These are phyloP conservation scores for Tryphoninae sp. DNA, from an alignment of 2,888 invertebrate species.

Conservation along the genomic window DNA sequence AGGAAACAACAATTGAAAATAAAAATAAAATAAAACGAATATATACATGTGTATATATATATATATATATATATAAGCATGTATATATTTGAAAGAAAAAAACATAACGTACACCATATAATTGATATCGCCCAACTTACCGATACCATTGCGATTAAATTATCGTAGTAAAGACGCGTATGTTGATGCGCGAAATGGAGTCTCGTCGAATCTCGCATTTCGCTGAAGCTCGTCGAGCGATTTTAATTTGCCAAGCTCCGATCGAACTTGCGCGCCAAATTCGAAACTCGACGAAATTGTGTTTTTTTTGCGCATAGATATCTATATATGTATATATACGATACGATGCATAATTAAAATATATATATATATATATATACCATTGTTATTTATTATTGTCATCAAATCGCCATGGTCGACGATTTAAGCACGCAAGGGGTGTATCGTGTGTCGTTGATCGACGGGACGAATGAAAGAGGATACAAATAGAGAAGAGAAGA, in stretches of 20 bases:
- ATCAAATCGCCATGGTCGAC: slow-evolving; percentile 52
- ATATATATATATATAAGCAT: slow-evolving; percentile 5
- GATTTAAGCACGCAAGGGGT: slow-evolving; percentile 58
- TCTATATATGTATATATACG: slow-evolving; percentile 5
- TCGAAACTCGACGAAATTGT: slow-evolving; percentile 40
- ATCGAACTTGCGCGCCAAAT: slow-evolving; percentile 26
- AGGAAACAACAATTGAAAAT: slow-evolving; percentile 5
- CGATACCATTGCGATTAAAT: slow-evolving; percentile 60
- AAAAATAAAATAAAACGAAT: slow-evolving; percentile 32
- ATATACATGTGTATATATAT: slow-evolving; percentile 43
- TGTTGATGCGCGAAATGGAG: slow-evolving; percentile 25
- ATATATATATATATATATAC: slow-evolving; percentile 48
- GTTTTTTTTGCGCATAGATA: slow-evolving; percentile 38
- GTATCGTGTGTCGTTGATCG: slow-evolving; percentile 64
- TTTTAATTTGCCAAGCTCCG: slow-evolving; percentile 4
- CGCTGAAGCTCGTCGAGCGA: slow-evolving; percentile 10
- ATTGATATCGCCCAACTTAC: slow-evolving; percentile 62
- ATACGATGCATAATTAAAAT: neutral
- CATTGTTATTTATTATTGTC: slow-evolving; percentile 53
- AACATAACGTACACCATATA: slow-evolving; percentile 48
- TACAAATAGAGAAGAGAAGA: slow-evolving; percentile 42
- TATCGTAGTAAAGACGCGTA: slow-evolving; percentile 23
- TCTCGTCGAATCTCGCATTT: slow-evolving; percentile 47
- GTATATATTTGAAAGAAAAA: slow-evolving; percentile 13
- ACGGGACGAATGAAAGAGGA: slow-evolving; percentile 55